These are phyloP conservation scores for Muschampia plurimacula DNA, from an alignment of 2,888 invertebrate species.

Conservation along the genomic window DNA sequence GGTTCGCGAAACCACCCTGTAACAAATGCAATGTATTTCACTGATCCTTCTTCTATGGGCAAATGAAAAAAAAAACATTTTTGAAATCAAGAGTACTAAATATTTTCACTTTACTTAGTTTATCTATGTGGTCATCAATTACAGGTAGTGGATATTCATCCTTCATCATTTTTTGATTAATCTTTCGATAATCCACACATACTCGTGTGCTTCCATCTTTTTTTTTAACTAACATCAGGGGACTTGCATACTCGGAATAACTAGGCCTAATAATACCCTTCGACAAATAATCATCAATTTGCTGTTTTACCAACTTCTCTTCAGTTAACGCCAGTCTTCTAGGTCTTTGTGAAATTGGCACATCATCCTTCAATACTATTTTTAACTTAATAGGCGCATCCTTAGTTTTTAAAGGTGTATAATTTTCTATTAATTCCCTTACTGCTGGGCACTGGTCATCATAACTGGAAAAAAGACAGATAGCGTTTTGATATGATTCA, in stretches of 20 bases:
- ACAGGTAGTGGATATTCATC: not conserved
- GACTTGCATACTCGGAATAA: constrained; percentile 1
- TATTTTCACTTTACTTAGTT: not conserved
- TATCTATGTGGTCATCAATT: not conserved
- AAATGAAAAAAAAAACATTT: not conserved
- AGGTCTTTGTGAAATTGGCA: constrained; percentile 6
- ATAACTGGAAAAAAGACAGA: not conserved
- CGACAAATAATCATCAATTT: not conserved
- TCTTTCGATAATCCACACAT: constrained; percentile 3
- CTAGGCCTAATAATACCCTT: not conserved
- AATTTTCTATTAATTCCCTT: not conserved
- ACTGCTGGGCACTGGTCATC: not conserved
- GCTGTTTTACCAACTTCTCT: not conserved
- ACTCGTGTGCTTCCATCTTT: not conserved
- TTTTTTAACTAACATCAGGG: not conserved
- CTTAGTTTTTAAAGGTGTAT: constrained; percentile 6
- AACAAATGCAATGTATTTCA: not conserved
- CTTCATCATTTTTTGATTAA: not conserved
- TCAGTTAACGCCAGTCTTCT: constrained; percentile 5
- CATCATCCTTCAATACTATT: constrained; percentile 16
- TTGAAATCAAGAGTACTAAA: constrained; percentile 1
- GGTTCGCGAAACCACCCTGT: too few relatives aligned
- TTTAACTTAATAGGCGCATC: constrained; percentile 9
- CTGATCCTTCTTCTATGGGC: not conserved
- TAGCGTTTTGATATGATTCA: constrained; percentile 1